These are phyloP conservation scores for Ostrea edulis DNA, from an alignment of 1,140 invertebrate species.

Conservation along the genomic window DNA sequence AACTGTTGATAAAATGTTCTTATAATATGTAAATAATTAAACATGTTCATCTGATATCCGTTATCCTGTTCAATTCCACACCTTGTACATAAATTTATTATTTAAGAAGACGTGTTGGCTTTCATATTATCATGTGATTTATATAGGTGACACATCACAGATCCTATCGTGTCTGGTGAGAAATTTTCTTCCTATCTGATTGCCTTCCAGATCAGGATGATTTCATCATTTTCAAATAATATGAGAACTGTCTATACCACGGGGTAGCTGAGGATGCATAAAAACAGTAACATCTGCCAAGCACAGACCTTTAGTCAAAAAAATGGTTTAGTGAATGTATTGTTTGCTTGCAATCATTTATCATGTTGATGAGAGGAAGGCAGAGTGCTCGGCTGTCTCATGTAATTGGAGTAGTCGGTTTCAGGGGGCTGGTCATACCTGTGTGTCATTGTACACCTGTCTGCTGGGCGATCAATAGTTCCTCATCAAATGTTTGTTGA, in stretches of 20 bases:
- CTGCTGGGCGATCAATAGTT: not conserved
- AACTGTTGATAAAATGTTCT: not conserved
- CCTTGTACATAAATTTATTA: constrained; percentile 16
- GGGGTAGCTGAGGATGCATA: not conserved
- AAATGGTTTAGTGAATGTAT: constrained; percentile 17
- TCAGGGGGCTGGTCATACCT: constrained; percentile 14
- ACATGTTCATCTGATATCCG: constrained; percentile 21
- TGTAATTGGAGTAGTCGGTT: constrained; percentile 8
- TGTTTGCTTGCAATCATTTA: constrained; percentile 43
- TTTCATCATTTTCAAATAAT: constrained; percentile 3
- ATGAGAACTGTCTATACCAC: not conserved
- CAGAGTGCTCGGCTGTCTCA: constrained; percentile 19
- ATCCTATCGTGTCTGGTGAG: not conserved
- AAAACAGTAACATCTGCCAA: constrained; percentile 12
- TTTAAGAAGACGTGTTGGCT: not conserved
- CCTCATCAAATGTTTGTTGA: constrained; percentile 24
- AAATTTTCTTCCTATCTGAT: constrained; percentile 6
- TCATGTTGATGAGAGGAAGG: constrained; percentile 39
- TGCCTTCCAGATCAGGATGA: not conserved
- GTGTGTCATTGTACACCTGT: not conserved
- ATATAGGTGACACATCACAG: constrained; percentile 27
- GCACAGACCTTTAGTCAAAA: not conserved
- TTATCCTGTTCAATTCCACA: constrained; percentile 22
- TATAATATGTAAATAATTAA: not conserved
- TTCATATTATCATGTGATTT: constrained; percentile 25